phyloP scores from a whole-genome alignment of 2,888 invertebrate species.

The Steinernema scapterisci region DNA sequence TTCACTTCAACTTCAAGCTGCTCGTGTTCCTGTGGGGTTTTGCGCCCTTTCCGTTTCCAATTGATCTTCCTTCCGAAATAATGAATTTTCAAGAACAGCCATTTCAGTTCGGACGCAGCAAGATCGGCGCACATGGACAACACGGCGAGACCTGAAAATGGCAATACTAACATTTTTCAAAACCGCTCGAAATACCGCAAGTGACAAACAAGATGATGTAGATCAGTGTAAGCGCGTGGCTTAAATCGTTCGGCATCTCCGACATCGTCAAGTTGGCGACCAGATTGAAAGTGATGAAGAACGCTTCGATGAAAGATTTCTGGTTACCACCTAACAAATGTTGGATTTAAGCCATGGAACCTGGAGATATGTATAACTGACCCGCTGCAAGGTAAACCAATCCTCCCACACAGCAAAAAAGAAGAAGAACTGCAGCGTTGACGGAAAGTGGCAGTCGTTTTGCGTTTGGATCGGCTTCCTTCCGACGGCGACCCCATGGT shows the following conservation, averaged over 20 bases:
- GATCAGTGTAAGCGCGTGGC: slow-evolving; percentile 61
- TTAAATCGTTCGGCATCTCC: slow-evolving; percentile 64
- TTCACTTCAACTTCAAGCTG: slow-evolving; percentile 65
- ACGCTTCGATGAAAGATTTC: slow-evolving; percentile 64
- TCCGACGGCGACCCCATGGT: background rate
- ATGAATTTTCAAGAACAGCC: slow-evolving; percentile 59
- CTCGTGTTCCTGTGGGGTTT: slow-evolving; percentile 48
- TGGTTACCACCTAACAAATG: slow-evolving; percentile 49
- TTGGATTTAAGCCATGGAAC: background rate
- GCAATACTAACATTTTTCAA: background rate
- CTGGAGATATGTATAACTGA: background rate
- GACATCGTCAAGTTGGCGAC: slow-evolving; percentile 68
- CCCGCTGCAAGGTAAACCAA: slow-evolving; percentile 63
- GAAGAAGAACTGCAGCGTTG: slow-evolving; percentile 65
- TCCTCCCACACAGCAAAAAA: slow-evolving; percentile 66
- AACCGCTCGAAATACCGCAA: slow-evolving; percentile 52
- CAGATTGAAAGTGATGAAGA: slow-evolving; percentile 67
- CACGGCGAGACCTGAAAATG: slow-evolving; percentile 60
- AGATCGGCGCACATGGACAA: slow-evolving; percentile 67
- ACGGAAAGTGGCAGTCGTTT: slow-evolving; percentile 64
- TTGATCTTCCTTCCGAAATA: slow-evolving; percentile 64
- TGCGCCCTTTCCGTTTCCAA: slow-evolving; percentile 52
- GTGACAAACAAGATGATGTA: slow-evolving; percentile 67
- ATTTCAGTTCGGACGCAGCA: slow-evolving; percentile 66
- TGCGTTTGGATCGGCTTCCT: slow-evolving; percentile 38